Conservation (phyloP, 2,797 vertebrate species). For the Darevskia mixta region DNA sequence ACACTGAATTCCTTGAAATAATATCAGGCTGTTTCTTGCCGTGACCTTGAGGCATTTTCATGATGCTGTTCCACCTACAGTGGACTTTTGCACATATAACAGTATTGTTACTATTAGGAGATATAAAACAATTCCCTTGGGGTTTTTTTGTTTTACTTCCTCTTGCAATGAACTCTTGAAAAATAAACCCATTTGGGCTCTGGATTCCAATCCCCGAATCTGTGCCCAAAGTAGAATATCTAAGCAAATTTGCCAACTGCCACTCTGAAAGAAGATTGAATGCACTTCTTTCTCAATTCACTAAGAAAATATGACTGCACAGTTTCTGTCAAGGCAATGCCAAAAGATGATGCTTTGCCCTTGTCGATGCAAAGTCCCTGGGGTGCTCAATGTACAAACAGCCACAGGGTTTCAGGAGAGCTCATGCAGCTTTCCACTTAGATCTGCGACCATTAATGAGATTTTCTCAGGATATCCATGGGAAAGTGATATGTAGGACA, state of each 20-base stretch:
- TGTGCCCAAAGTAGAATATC: slow-evolving; percentile 50
- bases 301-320: slow-evolving; percentile 26
- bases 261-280: slow-evolving; percentile 34
- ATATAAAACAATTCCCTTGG: slow-evolving; percentile 9
- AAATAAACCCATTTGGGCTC: neutral
- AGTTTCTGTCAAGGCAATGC: slow-evolving; percentile 57
- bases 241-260: slow-evolving; percentile 59
- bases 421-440: neutral
- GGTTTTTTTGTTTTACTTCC: neutral
- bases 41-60: neutral
- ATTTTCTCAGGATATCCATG: neutral
- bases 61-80: slow-evolving; percentile 12
- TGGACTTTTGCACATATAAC: rapidly evolving
- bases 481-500: too few relatives aligned
- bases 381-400: slow-evolving; percentile 15
- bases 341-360: slow-evolving; percentile 51
- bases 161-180: neutral
- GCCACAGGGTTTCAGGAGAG: neutral
- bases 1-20: neutral
- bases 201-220: slow-evolving; percentile 26
- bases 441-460: neutral
- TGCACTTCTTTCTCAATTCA: neutral
- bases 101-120: neutral
- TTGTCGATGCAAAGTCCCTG: slow-evolving; percentile 24
- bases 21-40: neutral